Evolutionary conservation across 1,140 invertebrate genomes (phyloP).

Genomic region (Nilaparvata lugens): DNA sequence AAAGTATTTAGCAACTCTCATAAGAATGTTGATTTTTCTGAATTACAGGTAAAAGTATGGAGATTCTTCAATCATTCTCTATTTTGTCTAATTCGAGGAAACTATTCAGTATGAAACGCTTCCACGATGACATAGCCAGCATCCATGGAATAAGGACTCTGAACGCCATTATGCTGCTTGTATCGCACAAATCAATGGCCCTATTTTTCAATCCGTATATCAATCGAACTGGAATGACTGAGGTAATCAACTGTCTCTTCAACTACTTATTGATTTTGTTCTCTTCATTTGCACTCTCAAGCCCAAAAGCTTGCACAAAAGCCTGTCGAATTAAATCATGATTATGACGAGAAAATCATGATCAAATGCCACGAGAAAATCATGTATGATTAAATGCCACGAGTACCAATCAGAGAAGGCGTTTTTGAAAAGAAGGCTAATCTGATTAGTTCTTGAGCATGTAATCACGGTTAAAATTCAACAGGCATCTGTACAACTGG

Average conservation of each 20-base stretch:
- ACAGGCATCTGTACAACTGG: too few relatives aligned
- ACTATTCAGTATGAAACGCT: constrained; percentile 43
- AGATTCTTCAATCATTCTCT: constrained; percentile 52
- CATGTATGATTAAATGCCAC: too few relatives aligned
- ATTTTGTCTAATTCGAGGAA: constrained; percentile 46
- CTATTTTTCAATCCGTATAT: constrained; percentile 57
- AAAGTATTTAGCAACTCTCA: too few relatives aligned
- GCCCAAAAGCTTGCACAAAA: too few relatives aligned
- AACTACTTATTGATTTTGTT: neutral
- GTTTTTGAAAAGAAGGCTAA: too few relatives aligned
- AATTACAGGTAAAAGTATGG: constrained; percentile 31
- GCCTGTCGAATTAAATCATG: too few relatives aligned
- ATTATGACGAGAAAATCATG: too few relatives aligned
- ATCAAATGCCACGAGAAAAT: too few relatives aligned
- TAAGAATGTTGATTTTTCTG: neutral
- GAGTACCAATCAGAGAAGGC: too few relatives aligned
- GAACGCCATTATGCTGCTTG: constrained; percentile 52
- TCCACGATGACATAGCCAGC: constrained; percentile 47
- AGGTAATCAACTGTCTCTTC: too few relatives aligned
- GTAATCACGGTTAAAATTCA: too few relatives aligned
- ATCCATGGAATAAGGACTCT: constrained; percentile 58
- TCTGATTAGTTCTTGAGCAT: too few relatives aligned
- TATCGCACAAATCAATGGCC: constrained; percentile 65
- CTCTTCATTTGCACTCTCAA: neutral
- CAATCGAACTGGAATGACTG: constrained; percentile 56